phyloP scores from a whole-genome alignment of 2,113 vertebrate species.

The Steatornis caripensis region DNA sequence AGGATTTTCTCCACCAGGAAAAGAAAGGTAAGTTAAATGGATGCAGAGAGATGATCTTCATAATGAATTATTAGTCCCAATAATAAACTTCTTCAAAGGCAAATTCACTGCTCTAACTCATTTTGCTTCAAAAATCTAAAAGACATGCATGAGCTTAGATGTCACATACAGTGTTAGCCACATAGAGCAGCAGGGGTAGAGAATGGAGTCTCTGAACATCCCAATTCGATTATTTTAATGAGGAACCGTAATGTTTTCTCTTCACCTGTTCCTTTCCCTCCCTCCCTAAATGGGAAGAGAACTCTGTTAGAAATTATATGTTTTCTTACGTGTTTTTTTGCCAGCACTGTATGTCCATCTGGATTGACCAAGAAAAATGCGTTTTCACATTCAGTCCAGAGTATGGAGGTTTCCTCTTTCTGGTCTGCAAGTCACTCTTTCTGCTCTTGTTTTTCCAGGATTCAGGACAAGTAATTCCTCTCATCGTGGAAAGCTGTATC shows the following conservation, averaged over 20 bases:
- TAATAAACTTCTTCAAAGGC: not conserved
- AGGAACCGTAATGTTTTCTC: not conserved
- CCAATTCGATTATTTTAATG: not conserved
- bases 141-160: constrained; percentile 4
- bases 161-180: constrained; percentile 25
- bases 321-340: not conserved
- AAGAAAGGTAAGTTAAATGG: not conserved
- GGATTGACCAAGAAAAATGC: constrained; percentile 12
- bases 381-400: not conserved
- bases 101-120: constrained; percentile 17
- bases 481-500: constrained; percentile 96
- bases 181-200: not conserved
- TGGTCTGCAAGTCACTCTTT: not conserved
- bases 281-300: not conserved
- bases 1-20: not conserved
- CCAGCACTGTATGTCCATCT: constrained; percentile 36
- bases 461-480: constrained; percentile 92
- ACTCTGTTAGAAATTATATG: not conserved
- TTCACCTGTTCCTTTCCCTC: not conserved
- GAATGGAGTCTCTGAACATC: not conserved
- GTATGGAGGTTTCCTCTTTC: not conserved
- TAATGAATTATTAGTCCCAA: not conserved
- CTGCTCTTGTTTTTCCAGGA: constrained; percentile 78
- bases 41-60: not conserved
- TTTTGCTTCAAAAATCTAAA: constrained; percentile 30